phyloP scores from a whole-genome alignment of 2,797 vertebrate species.

The Lemur catta region DNA sequence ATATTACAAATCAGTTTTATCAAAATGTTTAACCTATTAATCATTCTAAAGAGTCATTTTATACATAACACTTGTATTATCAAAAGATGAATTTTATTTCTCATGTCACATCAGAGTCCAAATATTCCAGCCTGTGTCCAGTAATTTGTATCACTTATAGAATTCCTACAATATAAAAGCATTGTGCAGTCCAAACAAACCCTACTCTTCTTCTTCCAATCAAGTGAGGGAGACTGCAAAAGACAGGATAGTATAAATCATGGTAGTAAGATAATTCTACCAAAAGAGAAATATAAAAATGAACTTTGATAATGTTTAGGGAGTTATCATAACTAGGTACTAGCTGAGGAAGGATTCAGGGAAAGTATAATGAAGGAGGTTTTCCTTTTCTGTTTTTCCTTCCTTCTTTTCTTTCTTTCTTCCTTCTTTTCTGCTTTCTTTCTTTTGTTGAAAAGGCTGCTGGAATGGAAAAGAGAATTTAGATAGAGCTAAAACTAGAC shows the following conservation, averaged over 20 bases:
- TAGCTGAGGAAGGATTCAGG: neutral
- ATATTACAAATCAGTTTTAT: neutral
- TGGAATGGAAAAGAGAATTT: neutral
- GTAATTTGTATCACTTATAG: neutral
- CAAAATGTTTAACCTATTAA: neutral
- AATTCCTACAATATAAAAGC: neutral
- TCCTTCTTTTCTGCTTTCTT: neutral
- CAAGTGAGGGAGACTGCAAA: neutral
- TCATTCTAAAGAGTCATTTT: neutral
- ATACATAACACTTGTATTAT: neutral
- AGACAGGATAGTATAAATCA: neutral
- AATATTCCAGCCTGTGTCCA: neutral
- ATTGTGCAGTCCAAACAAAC: neutral
- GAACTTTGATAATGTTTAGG: neutral
- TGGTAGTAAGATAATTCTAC: neutral
- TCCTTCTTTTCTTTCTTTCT: neutral
- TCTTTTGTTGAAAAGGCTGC: neutral
- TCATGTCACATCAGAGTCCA: neutral
- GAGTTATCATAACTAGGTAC: neutral
- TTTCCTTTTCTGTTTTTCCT: neutral
- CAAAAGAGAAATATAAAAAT: neutral
- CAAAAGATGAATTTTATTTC: neutral
- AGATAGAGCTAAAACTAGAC: neutral
- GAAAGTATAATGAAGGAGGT: neutral
- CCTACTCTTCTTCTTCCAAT: neutral